Base-by-base conservation (phyloP, 2,888 invertebrate species). In the Microctonus hyperodae region DNA sequence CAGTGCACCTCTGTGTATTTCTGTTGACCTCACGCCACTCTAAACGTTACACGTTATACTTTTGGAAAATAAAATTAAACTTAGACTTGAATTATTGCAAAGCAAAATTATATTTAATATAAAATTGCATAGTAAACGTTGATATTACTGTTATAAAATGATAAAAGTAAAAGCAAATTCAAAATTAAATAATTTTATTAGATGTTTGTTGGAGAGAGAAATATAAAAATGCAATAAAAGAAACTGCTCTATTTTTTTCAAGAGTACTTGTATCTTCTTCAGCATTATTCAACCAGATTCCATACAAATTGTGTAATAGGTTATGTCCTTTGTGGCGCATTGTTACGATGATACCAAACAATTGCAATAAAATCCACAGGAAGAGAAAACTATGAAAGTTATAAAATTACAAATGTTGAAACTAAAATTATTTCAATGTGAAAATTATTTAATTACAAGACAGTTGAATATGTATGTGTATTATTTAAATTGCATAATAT, bases 211-310 rank as follows among this genome's bases (percentile, higher is more conserved):
- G 33, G 31, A 44, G 10, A 11, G 3, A 16, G 16, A 31, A 28
- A 51, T 31, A 22, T 6, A 35, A 6, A 56, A 66, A 66, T 20
- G 66, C 31, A 66, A 66, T 66, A 66, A 66, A 50, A 35, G 20
- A 56, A 48, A 66, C 50, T 66, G 40, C 56, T 56, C 56, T 56
- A 16, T 25, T 25, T 33, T 28, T 48, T 56, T 56, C 44, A 28
- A 57, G 61, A 48, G 28, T 56, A 9, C 56, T 50, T 33, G 13
- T 28, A 16, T 4, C 23, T 13, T 6, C 53, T 53, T 53, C 13
- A 13, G 51, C 25, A 4, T 4, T 51, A 51, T 51, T 23, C n/a
- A 2, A 25, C 13, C 2, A 51, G 2, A 51, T 23, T 51, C n/a
- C 13, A 3, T 10, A 22, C 11, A 25, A 53, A 28, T 25, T 23